phyloP scores from a whole-genome alignment of 2,797 vertebrate genomes.

The Pantherophis vulpinus region DNA sequence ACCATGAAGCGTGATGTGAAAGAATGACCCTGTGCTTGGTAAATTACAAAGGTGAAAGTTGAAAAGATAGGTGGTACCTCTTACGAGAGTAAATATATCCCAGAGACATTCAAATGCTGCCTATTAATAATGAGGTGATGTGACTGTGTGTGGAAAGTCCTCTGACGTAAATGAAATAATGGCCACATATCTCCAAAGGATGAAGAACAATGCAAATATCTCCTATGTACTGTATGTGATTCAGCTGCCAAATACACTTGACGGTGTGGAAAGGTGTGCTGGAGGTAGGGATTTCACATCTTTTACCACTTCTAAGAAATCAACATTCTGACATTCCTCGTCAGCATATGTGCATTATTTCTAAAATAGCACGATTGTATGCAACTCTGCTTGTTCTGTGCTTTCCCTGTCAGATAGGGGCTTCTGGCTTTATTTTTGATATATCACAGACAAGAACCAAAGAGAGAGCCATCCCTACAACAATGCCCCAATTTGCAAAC shows the following conservation, averaged over 20 bases:
- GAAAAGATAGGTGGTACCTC: background rate
- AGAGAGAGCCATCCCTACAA: slow-evolving; percentile 29
- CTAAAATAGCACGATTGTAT: background rate
- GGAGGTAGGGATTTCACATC: background rate
- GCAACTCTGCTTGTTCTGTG: background rate
- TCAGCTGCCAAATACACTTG: background rate
- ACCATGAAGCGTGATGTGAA: background rate
- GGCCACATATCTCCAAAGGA: background rate
- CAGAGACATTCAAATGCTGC: background rate
- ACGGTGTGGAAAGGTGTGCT: background rate
- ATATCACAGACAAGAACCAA: background rate
- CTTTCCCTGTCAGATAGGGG: background rate
- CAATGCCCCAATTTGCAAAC: slow-evolving; percentile 56
- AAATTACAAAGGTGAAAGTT: background rate
- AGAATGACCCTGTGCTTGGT: background rate
- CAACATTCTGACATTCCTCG: background rate
- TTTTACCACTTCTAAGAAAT: background rate
- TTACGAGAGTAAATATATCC: background rate
- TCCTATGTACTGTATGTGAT: background rate
- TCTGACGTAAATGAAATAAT: background rate
- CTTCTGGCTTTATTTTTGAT: background rate
- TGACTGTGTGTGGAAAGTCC: background rate
- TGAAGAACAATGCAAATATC: background rate
- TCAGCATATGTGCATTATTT: background rate
- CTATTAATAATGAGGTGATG: background rate